phyloP scores from a whole-genome alignment of 2,888 invertebrate species.

The Thereva unica region DNA sequence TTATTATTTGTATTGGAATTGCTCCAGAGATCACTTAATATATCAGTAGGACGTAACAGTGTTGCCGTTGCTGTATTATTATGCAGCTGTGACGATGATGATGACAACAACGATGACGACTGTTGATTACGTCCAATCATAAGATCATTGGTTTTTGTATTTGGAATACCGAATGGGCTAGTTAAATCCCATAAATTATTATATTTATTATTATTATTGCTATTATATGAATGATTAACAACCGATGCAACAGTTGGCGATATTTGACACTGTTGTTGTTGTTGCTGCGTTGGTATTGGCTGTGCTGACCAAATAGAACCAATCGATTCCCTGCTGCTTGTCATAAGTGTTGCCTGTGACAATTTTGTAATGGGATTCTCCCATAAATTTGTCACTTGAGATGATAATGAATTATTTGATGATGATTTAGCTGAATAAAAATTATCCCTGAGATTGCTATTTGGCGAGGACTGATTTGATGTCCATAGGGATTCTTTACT shows the following conservation, averaged over 20 bases:
- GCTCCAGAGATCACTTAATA: conserved; percentile 56
- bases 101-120: not conserved
- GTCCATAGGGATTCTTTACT: conserved; percentile 58
- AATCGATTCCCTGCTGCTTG: conserved; percentile 41
- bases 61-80: conserved; percentile 43
- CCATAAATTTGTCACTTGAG: conserved; percentile 43
- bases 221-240: conserved; percentile 12
- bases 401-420: conserved; percentile 42
- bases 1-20: conserved; percentile 44
- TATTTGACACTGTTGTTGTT: conserved; percentile 25
- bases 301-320: conserved; percentile 44
- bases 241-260: conserved; percentile 23
- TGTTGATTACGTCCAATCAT: conserved; percentile 37
- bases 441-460: conserved; percentile 50
- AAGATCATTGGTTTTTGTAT: conserved; percentile 18
- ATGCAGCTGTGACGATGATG: conserved; percentile 2
- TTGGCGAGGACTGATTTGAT: conserved; percentile 54
- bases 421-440: conserved; percentile 46
- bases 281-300: not conserved
- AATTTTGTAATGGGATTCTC: conserved; percentile 45
- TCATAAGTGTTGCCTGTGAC: conserved; percentile 41
- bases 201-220: conserved; percentile 45
- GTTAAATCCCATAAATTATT: conserved; percentile 56
- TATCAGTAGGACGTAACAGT: conserved; percentile 45
- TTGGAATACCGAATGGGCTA: not conserved